These are phyloP conservation scores for Eulemur coronatus DNA, from an alignment of 2,797 vertebrate species.

Conservation along the genomic window DNA sequence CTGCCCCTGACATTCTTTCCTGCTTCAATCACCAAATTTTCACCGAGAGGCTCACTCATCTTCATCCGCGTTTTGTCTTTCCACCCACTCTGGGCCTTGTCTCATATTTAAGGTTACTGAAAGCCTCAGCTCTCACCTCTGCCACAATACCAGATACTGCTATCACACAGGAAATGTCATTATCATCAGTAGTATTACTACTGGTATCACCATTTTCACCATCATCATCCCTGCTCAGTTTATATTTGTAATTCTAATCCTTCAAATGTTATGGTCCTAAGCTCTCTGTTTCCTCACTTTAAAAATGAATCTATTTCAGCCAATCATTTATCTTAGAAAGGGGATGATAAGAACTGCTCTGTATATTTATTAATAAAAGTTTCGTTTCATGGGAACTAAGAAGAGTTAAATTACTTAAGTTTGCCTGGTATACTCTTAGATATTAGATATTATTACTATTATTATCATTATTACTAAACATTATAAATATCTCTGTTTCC, in stretches of 20 bases:
- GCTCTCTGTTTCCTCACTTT: background rate
- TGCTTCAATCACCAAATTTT: background rate
- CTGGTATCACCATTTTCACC: fast-evolving
- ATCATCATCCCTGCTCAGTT: background rate
- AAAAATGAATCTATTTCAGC: background rate
- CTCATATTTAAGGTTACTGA: fast-evolving
- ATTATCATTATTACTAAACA: background rate
- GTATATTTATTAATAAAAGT: background rate
- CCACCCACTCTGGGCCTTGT: fast-evolving
- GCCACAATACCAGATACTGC: fast-evolving
- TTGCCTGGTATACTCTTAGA: background rate
- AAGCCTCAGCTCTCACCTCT: no score
- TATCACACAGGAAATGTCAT: fast-evolving
- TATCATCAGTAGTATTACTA: fast-evolving
- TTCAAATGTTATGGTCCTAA: background rate
- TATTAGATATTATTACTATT: background rate
- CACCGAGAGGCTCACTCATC: fast-evolving
- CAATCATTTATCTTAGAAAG: background rate
- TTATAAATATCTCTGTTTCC: background rate
- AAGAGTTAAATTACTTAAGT: background rate
- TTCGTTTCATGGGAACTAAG: background rate
- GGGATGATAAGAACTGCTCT: background rate
- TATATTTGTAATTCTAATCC: background rate
- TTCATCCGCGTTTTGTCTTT: fast-evolving
- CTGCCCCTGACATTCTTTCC: background rate